A percentile compares a stretch with the other conserved stretches of the same genome.
phyloP scores from a whole-genome alignment of 2,797 vertebrate genomes.

The Gymnopithys bicolor region DNA sequence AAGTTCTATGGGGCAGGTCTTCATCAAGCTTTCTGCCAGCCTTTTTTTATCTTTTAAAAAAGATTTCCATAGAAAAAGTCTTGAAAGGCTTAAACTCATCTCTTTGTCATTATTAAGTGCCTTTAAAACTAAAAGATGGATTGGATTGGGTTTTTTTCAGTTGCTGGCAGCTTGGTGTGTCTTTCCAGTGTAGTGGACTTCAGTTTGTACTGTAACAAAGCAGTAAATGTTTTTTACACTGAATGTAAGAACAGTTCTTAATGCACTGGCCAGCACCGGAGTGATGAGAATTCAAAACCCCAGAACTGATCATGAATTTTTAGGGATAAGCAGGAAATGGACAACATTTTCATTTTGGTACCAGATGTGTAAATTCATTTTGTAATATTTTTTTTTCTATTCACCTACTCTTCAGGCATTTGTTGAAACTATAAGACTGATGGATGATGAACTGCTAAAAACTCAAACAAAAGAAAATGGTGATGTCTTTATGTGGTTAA shows the following conservation, averaged over 20 bases:
- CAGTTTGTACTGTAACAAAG: not conserved
- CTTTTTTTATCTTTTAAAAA: not conserved
- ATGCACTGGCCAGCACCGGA: not conserved
- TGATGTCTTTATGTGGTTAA: constrained; percentile 87
- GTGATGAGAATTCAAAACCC: not conserved
- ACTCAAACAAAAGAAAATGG: constrained; percentile 80
- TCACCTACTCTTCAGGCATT: constrained; percentile 77
- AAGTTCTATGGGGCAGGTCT: not conserved
- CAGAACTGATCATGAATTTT: not conserved
- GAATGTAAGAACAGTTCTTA: not conserved
- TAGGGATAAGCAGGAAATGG: not conserved
- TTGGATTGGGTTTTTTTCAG: not conserved
- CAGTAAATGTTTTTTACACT: not conserved
- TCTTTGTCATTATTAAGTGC: not conserved
- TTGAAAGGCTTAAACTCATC: not conserved
- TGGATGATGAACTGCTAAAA: constrained; percentile 80
- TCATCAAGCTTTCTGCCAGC: not conserved
- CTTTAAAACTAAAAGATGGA: not conserved
- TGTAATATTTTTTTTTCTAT: not conserved
- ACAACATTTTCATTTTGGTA: not conserved
- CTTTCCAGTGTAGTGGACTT: not conserved
- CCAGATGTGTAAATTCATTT: not conserved
- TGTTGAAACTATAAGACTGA: constrained; percentile 85
- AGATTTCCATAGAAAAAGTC: not conserved
- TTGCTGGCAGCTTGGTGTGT: not conserved